Percentiles rank a stretch among this genome's conserved stretches.
Evolutionary conservation across 1,140 invertebrate species (phyloP).

Genomic region (Nebria ingens): DNA sequence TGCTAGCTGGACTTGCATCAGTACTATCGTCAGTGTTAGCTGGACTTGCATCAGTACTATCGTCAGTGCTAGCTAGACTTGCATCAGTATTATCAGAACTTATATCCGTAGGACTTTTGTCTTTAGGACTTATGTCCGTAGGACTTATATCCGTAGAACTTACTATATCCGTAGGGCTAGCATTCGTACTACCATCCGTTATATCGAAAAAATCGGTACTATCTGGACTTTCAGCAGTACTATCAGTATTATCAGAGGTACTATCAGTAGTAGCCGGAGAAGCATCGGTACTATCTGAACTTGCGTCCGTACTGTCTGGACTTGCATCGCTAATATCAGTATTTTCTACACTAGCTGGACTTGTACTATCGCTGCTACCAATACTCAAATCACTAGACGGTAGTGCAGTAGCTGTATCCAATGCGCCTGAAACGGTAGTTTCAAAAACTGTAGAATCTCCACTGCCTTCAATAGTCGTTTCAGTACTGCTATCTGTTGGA

Average conservation of each 20-base stretch:
- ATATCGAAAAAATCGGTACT: conserved; percentile 9
- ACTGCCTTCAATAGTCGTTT: conserved; percentile 19
- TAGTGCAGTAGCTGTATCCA: conserved; percentile 12
- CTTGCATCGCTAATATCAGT: conserved; percentile 18
- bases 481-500: neutral
- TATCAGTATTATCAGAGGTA: conserved; percentile 16
- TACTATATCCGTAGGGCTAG: conserved; percentile 15
- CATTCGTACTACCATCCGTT: conserved; percentile 9
- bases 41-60: conserved; percentile 17
- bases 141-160: conserved; percentile 2
- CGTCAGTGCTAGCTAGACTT: conserved; percentile 11
- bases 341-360: conserved; percentile 9
- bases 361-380: conserved; percentile 2
- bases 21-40: conserved; percentile 18
- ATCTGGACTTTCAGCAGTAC: neutral
- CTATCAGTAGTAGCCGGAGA: conserved; percentile 16
- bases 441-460: conserved; percentile 15
- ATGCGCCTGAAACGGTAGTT: neutral
- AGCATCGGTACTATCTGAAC: conserved; percentile 18
- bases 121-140: neutral
- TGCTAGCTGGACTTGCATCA: conserved; percentile 18
- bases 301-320: conserved; percentile 12
- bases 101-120: conserved; percentile 12
- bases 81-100: conserved; percentile 20
- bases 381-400: neutral